phyloP scores from a whole-genome alignment of 1,140 invertebrate species.

The Arctopsyche grandis region DNA sequence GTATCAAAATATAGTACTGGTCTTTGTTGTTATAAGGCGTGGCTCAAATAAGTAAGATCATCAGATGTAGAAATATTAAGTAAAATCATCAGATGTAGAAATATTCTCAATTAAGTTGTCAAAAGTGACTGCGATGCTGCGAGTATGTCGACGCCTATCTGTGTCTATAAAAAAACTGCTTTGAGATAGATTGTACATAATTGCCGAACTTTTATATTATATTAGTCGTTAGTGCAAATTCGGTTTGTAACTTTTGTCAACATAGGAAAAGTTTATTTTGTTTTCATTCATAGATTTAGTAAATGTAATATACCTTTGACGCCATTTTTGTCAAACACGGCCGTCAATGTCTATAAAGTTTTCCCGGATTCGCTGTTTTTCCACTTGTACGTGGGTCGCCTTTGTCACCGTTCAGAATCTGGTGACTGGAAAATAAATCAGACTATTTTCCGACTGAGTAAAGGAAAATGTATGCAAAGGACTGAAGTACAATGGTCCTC shows the following conservation, averaged over 20 bases:
- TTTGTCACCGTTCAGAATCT: too few species aligned
- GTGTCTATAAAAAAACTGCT: neutral
- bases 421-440: slow-evolving; percentile 3
- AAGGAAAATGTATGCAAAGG: slow-evolving; percentile 13
- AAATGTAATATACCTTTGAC: slow-evolving; percentile 26
- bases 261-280: slow-evolving; percentile 22
- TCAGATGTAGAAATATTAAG: too few species aligned
- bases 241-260: slow-evolving; percentile 7
- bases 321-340: neutral
- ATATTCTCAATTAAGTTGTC: too few species aligned
- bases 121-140: neutral
- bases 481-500: neutral
- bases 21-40: too few species aligned
- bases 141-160: neutral
- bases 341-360: slow-evolving; percentile 16
- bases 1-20: too few species aligned
- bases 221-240: neutral
- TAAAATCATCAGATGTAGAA: too few species aligned
- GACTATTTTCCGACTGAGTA: slow-evolving; percentile 13
- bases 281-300: slow-evolving; percentile 17
- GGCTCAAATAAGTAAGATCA: too few species aligned
- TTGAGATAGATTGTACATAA: too few species aligned
- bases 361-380: slow-evolving; percentile 1
- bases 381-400: neutral
- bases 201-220: too few species aligned